Evolutionary conservation across 2,888 invertebrate species (phyloP), one percentile per base, ranked within the genome.

Genomic region (Microctonus brassicae): DNA sequence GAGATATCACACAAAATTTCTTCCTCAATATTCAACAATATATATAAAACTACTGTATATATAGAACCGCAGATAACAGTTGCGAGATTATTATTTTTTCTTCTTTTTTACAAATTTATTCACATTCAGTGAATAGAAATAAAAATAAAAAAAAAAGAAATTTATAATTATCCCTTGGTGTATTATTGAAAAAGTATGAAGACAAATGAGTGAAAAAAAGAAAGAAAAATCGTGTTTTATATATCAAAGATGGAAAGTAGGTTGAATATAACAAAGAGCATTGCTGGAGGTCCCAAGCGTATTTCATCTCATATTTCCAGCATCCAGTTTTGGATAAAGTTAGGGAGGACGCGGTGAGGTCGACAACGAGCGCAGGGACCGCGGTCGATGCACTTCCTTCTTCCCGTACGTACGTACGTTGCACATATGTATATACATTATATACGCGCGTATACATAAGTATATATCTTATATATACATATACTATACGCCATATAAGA

Each of bases 321-420:
- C 62, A 71, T 71, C 53, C 60, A 71, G 66, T 71, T 71, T 67
- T 53, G 66, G 24, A 61, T 53, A 53, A 61, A 61, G 66, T 66
- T 39, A 52, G 52, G 17, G 64, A 58, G 64, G 52, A 55, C 36
- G 57, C 34, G 22, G 57, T 55, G 39, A 57, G 39, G 66, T 57
- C 34, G 66, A 42, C 57, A 57, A 57, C 36, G 22, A 66, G 57
- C 39, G 24, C 34, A 52, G 63, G 58, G 62, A 66, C n/a, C n/a
- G 17, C 71, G 71, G 71, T 71, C 71, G 66, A 71, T 71, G 71
- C 71, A 71, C 71, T 71, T 71, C 70, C 66, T 66, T 61, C 66
- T 69, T 69, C 53, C 69, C 20, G 60, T n/a, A n/a, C n/a, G n/a
- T 26, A 61, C 20, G 60, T n/a, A n/a, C n/a, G n/a, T 26, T 52